A percentile compares a stretch with the other conserved stretches of the same genome.
phyloP scores from a whole-genome alignment of 2,113 vertebrate species.

The Phainopepla nitens region DNA sequence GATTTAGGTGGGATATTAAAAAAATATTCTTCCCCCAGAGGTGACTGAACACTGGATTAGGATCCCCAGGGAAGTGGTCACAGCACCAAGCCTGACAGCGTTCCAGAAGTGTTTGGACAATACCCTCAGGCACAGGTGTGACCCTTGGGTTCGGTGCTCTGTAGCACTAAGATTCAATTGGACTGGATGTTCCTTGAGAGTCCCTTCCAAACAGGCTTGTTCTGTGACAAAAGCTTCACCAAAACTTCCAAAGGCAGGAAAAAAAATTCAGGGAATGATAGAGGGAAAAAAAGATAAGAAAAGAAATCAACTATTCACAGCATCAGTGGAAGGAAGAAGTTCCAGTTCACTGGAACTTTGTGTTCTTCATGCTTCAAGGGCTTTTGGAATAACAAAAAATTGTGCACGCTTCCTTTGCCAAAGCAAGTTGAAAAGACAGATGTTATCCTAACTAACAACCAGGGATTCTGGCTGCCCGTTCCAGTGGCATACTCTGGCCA shows the following conservation, averaged over 20 bases:
- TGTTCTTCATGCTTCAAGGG: conserved; percentile 53
- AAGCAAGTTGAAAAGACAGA: conserved; percentile 42
- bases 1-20: background rate
- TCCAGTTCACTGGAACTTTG: conserved; percentile 21
- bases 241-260: background rate
- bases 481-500: background rate
- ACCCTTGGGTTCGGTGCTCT: background rate
- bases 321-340: background rate
- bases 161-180: fast-evolving
- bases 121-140: background rate
- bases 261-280: too few species aligned
- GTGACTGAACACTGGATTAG: background rate
- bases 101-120: background rate
- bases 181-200: fast-evolving
- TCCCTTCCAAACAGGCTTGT: background rate
- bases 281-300: background rate
- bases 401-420: conserved; percentile 20
- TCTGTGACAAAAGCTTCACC: background rate
- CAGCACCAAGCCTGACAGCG: background rate
- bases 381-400: conserved; percentile 48
- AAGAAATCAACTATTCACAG: background rate
- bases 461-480: conserved; percentile 3
- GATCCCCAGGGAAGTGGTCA: background rate
- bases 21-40: background rate
- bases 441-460: conserved; percentile 22